These are phyloP conservation scores for Heliconius nattereri DNA, from an alignment of 1,140 invertebrate species.

Conservation along the genomic window DNA sequence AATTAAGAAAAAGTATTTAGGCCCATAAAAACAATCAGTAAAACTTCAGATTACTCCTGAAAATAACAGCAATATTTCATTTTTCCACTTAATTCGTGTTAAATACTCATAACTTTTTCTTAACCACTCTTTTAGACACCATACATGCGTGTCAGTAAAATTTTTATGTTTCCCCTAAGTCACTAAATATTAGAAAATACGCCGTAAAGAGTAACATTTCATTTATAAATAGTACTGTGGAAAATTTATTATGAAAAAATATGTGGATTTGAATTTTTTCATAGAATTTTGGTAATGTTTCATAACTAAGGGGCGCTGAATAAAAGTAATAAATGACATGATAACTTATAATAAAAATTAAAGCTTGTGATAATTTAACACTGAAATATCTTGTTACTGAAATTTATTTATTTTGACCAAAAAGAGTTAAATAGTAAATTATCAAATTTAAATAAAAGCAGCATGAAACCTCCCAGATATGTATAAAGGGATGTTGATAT, in stretches of 20 bases:
- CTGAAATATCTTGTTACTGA: no score
- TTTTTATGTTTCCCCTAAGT: slow-evolving; percentile 21
- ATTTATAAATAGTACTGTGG: not conserved
- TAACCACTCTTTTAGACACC: slow-evolving; percentile 30
- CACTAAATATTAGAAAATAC: slow-evolving; percentile 26
- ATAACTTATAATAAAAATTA: not conserved
- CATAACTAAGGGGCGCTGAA: not conserved
- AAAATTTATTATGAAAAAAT: slow-evolving; percentile 10
- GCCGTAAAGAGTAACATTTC: slow-evolving; percentile 6
- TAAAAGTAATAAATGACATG: not conserved
- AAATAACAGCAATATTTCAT: slow-evolving; percentile 14
- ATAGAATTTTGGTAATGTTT: not conserved
- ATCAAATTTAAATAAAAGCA: no score
- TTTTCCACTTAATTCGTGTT: slow-evolving; percentile 27
- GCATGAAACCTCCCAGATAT: no score
- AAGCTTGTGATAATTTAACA: not conserved
- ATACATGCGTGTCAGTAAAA: slow-evolving; percentile 18
- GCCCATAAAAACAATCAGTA: not conserved
- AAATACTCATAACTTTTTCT: slow-evolving; percentile 26
- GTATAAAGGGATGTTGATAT: no score
- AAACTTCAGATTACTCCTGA: not conserved
- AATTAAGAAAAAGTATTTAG: not conserved
- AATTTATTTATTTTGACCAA: no score
- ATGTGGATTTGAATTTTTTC: not conserved
- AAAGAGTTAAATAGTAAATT: no score